These are phyloP conservation scores for Ahaetulla prasina DNA, from an alignment of 2,113 vertebrate species.

Conservation along the genomic window DNA sequence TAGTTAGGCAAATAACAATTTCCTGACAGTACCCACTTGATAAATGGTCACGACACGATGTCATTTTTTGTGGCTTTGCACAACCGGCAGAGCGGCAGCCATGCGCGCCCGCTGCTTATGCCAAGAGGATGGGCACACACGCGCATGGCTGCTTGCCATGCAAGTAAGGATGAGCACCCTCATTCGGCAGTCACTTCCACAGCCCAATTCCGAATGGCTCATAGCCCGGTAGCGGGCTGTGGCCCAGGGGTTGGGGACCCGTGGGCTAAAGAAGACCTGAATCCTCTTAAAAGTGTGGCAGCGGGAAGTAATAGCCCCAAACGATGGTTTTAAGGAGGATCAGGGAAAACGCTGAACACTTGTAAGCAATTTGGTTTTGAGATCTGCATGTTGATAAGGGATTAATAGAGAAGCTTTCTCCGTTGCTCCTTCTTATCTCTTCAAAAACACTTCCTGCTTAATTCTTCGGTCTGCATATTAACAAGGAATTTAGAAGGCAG, in stretches of 20 bases:
- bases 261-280: background rate
- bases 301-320: background rate
- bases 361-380: background rate
- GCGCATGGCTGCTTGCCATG: too few relatives aligned
- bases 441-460: background rate
- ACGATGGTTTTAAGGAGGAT: background rate
- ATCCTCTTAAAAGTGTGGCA: background rate
- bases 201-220: too few relatives aligned
- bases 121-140: too few relatives aligned
- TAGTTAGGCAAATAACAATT: too few relatives aligned
- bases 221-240: too few relatives aligned
- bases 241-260: too few relatives aligned
- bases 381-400: background rate
- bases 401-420: background rate
- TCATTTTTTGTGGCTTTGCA: background rate
- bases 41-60: slow-evolving; percentile 15
- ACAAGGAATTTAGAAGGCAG: background rate
- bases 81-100: too few relatives aligned
- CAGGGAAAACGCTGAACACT: fast-evolving
- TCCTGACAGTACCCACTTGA: slow-evolving; percentile 38
- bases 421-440: background rate
- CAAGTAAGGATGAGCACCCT: too few relatives aligned
- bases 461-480: background rate
- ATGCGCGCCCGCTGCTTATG: too few relatives aligned
- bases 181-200: too few relatives aligned